Percentiles rank a stretch among this genome's conserved stretches.
These are phyloP conservation scores for Amazona guildingii DNA, from an alignment of 2,113 vertebrate genomes.

Conservation along the genomic window DNA sequence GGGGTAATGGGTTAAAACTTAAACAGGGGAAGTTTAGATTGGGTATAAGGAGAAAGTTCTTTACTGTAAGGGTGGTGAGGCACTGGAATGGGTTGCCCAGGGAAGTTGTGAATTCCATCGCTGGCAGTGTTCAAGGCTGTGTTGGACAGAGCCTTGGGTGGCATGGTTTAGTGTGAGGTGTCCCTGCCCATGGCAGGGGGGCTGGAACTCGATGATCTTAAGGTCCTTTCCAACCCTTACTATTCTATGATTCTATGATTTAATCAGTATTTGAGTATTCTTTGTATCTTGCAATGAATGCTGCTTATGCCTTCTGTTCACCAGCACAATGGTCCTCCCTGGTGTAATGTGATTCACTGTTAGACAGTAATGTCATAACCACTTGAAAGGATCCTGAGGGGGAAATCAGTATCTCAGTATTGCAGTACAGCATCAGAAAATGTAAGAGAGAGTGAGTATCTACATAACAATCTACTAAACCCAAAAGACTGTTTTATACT, in stretches of 20 bases:
- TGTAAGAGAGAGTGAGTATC: neutral
- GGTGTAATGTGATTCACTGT: neutral
- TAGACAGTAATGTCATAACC: neutral
- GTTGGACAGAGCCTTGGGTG: no score
- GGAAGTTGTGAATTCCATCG: no score
- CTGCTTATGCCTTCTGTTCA: neutral
- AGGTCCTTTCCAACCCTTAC: no score
- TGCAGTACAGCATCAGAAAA: neutral
- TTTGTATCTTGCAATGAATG: neutral
- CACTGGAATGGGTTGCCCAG: no score
- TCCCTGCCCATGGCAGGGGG: no score
- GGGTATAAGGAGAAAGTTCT: no score
- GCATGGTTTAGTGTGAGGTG: no score
- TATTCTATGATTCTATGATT: neutral
- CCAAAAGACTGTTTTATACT: neutral
- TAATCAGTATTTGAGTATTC: neutral
- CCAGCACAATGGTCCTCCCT: neutral
- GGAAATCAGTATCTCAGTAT: neutral
- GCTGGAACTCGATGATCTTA: no score
- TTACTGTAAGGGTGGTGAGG: no score
- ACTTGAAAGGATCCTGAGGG: neutral
- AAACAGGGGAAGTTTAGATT: no score
- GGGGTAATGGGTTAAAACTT: no score
- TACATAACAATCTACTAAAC: neutral
- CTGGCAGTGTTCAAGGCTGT: no score